These are phyloP conservation scores for Pararge aegeria DNA, from an alignment of 1,140 invertebrate genomes.

Conservation along the genomic window DNA sequence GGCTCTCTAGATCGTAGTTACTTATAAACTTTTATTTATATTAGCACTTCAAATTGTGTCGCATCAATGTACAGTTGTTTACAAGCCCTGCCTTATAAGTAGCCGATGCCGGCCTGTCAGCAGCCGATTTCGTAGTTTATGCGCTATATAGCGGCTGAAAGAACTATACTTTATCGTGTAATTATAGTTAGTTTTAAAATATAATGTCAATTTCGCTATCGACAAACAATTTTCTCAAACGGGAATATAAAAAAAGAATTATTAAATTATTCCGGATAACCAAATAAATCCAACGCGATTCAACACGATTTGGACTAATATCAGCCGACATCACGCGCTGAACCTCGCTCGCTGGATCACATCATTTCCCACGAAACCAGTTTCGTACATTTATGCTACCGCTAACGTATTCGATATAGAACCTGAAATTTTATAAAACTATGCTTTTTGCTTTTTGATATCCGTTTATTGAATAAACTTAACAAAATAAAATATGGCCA, in stretches of 20 bases:
- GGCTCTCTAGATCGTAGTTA: no score
- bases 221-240: background rate
- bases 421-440: background rate
- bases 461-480: background rate
- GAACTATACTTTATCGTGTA: no score
- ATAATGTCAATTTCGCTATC: no score
- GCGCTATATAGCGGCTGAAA: no score
- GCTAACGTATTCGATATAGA: background rate
- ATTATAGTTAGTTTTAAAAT: no score
- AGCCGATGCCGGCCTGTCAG: no score
- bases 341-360: slow-evolving; percentile 2
- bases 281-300: background rate
- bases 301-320: slow-evolving; percentile 3
- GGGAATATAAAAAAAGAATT: background rate
- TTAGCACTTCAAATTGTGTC: no score
- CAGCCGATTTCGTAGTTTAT: no score
- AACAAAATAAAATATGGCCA: no score
- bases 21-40: no score
- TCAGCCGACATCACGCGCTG: background rate
- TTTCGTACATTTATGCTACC: background rate
- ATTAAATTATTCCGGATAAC: background rate
- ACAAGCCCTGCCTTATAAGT: no score
- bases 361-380: slow-evolving; percentile 3
- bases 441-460: background rate
- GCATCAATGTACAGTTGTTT: no score